Evolutionary conservation across 2,113 vertebrate genomes (phyloP).

Genomic region (Dendrocopos noguchii): DNA sequence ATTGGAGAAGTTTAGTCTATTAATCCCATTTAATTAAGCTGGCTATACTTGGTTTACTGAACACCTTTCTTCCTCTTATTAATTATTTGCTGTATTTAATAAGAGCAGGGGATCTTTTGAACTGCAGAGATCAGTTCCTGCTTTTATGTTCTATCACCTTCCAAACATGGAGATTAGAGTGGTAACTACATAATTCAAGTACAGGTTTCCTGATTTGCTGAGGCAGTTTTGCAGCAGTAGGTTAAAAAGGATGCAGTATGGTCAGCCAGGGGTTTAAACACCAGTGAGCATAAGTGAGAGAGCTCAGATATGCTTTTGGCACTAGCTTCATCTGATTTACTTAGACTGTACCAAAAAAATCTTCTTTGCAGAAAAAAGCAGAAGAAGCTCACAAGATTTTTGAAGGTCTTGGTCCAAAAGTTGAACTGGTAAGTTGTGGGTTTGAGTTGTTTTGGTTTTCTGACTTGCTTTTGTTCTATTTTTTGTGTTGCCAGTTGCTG

Average conservation of each 20-base stretch:
- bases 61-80: neutral
- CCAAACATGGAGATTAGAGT: neutral
- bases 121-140: neutral
- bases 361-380: conserved; percentile 92
- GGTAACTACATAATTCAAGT: neutral
- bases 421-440: conserved; percentile 89
- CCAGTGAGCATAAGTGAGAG: neutral
- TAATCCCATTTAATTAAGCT: neutral
- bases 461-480: neutral
- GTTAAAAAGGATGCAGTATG: neutral
- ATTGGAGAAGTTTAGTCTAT: neutral
- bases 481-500: neutral
- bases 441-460: neutral
- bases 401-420: conserved; percentile 96
- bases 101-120: neutral
- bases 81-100: neutral
- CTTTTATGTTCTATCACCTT: neutral
- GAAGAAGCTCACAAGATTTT: conserved; percentile 99
- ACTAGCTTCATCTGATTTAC: neutral
- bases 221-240: neutral
- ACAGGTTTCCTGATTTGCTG: neutral
- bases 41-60: neutral
- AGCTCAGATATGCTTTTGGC: neutral
- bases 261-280: neutral
- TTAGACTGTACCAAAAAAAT: neutral